phyloP scores from a whole-genome alignment of 2,797 vertebrate species.

The Darevskia mixta region DNA sequence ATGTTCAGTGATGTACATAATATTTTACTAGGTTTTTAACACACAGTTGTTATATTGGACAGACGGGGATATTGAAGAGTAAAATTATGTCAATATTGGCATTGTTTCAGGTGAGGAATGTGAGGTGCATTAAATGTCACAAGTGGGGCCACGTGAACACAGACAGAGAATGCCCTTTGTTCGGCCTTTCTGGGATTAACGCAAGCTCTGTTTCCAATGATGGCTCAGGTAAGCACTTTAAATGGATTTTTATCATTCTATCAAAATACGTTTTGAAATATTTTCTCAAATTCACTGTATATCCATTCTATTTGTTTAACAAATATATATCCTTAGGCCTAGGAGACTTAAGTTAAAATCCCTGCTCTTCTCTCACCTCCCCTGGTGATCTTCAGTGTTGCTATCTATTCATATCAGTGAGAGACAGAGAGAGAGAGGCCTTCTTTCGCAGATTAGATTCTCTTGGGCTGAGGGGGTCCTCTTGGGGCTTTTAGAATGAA shows the following conservation, averaged over 20 bases:
- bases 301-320: too few species aligned
- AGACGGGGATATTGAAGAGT: constrained; percentile 13
- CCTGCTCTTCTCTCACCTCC: too few species aligned
- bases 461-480: too few species aligned
- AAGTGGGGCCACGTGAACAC: constrained; percentile 99
- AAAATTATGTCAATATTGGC: constrained; percentile 29
- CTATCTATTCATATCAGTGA: too few species aligned
- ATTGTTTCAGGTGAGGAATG: constrained; percentile 90
- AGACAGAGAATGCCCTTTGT: constrained; percentile 96
- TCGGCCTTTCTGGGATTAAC: constrained; percentile 96
- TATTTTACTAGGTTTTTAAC: constrained; percentile 44
- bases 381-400: too few species aligned
- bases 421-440: too few species aligned
- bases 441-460: too few species aligned
- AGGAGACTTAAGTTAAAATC: too few species aligned
- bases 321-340: neutral
- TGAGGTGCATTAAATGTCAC: constrained; percentile 98
- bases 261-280: neutral
- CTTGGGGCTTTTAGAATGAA: too few species aligned
- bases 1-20: constrained; percentile 32
- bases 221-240: constrained; percentile 87
- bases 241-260: neutral
- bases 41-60: constrained; percentile 32
- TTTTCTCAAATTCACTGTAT: neutral
- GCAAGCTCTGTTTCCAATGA: constrained; percentile 92